Base-by-base conservation (phyloP, 2,797 vertebrate species). In the Chelmon rostratus region DNA sequence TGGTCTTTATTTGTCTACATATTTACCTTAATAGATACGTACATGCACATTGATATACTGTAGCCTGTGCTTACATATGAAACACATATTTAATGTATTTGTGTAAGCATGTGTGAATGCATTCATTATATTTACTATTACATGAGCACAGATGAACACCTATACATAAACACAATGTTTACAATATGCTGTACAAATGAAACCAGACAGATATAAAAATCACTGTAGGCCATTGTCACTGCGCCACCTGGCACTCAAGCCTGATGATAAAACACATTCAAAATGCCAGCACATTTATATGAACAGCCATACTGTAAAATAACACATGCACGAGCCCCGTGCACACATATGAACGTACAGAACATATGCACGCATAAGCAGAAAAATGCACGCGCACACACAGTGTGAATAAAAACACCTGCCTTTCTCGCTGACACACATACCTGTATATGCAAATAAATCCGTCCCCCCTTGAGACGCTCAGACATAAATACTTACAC, bases 401-500 rank as follows among this genome's bases (percentile, higher is more conserved):
- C 2, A 40, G 25, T 37, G 23, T 62, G 37, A 71, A 68, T 59
- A 69, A 46, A 76, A 70, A 78, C 62, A 40, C 23, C 19, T 3
- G 11, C 3, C 23, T 31, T 68, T 46, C 68, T 37, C n/a, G 58
- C 35, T 44, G 44, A 71, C 18, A 7, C 72, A 64, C 25, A 78
- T 49, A 85, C 63, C 67, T 81, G 72, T 69, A 33, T 76, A 86
- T 87, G 80, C 77, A 90, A 89, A 91, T 78, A 71, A 75, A 75
- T 49, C 53, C 40, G 56, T 72, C 21, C 74, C 76, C 83, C 57
- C 65, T 25, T 31, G 79, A 64, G 82, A 82, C 62, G 50, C 74
- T 50, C n/a, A 25, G 61, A 76, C 81, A 90, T 86, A 88, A 88
- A 88, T 86, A 85, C 77, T 84, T 83, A 79, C 77, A 74, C 84